phyloP scores from a whole-genome alignment of 2,888 invertebrate genomes.

The Ernsta delagoae region DNA sequence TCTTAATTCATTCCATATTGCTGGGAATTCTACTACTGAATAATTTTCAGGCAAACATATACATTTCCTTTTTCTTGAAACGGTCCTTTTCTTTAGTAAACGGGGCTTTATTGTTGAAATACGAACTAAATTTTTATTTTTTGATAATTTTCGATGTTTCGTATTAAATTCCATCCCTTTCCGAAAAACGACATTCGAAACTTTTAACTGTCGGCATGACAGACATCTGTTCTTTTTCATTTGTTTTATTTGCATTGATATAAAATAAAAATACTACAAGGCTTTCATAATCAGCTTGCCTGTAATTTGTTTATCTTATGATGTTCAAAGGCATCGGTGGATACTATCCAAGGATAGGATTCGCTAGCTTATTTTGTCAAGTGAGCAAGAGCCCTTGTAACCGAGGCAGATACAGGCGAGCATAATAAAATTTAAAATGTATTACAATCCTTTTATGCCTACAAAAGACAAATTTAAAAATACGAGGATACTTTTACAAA shows the following conservation, averaged over 20 bases:
- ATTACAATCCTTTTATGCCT: no score
- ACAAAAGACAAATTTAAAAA: no score
- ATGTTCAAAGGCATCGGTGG: no score
- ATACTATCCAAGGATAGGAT: no score
- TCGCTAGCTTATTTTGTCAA: no score
- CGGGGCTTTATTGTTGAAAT: slow-evolving; percentile 74
- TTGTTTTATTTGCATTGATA: slow-evolving; percentile 27
- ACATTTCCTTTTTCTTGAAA: slow-evolving; percentile 82
- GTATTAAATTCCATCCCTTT: slow-evolving; percentile 84
- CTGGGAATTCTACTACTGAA: slow-evolving; percentile 86
- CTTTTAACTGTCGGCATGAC: slow-evolving; percentile 80
- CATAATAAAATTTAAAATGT: no score
- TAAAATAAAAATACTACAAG: not conserved
- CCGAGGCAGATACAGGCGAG: no score
- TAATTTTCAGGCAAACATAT: slow-evolving; percentile 86
- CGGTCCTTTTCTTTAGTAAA: slow-evolving; percentile 73
- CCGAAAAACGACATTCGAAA: slow-evolving; percentile 83
- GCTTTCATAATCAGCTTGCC: not conserved
- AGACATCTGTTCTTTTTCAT: slow-evolving; percentile 60
- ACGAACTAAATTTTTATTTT: slow-evolving; percentile 83
- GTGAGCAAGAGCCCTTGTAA: no score
- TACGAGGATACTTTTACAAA: no score
- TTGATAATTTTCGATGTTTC: slow-evolving; percentile 83
- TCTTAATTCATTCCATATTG: slow-evolving; percentile 88
- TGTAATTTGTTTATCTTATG: no score